Evolutionary conservation across 2,797 vertebrate genomes (phyloP), one percentile per base, ranked within the genome.

Genomic region (Sebastes kiyomatsui): DNA sequence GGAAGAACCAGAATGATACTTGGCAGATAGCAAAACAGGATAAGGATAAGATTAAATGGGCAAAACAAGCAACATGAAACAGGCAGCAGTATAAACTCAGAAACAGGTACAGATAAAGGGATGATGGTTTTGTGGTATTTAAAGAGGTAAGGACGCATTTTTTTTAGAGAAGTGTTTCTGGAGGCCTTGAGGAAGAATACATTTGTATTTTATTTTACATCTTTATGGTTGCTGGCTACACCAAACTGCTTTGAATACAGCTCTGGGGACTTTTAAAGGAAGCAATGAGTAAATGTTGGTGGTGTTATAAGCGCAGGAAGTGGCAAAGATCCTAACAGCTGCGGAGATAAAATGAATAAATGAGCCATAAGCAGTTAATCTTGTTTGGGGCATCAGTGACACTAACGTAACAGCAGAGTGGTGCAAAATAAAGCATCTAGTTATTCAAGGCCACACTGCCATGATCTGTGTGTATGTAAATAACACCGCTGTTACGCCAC

Each of bases 201-300:
- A 59, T 70, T 71, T 86, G 28, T 46, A 4, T 70, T 82, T 83
- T 72, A 75, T 81, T 80, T 72, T 16, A 64, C 28, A 80, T 71
- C 35, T 70, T 75, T 55, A 87, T 77, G 35, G 33, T 65, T 74
- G 18, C 61, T 76, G 62, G 79, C 35, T 87, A 58, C 61, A 82
- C 28, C 11, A 79, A 79, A 73, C 60, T 61, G 35, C 35, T 64
- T 66, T 69, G 14, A 75, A 69, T 49, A 12, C 4, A 20, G 2
- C 80, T 84, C 83, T 58, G n/a, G 67, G 33, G 78, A 81, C 30
- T 55, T 68, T 64, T 72, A 75, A 77, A 83, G 30, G 71, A 81
- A 60, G 69, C 38, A 79, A n/a, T 68, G 30, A 56, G 69, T 72
- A 84, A n/a, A 82, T 68, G 76, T 28, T 80, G 59, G 18, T 67